Percentiles rank a stretch among this genome's conserved stretches.
Evolutionary conservation across 2,113 vertebrate species (phyloP).

Genomic region (Rhinolophus sinicus): DNA sequence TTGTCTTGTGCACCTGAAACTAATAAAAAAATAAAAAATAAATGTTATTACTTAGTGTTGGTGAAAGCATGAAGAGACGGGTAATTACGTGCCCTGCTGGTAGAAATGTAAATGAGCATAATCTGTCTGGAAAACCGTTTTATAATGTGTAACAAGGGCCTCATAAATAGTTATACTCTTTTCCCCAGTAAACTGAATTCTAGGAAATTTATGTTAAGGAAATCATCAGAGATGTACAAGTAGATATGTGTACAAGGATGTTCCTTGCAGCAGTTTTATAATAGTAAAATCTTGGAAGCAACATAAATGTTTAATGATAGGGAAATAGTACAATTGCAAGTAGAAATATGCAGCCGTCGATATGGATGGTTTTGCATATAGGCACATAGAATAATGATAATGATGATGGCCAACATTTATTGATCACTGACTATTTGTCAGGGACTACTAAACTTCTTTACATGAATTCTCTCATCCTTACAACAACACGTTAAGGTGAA

Average conservation of each 20-base stretch:
- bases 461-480: background rate
- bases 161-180: background rate
- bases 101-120: background rate
- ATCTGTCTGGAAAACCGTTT: slow-evolving; percentile 24
- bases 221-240: background rate
- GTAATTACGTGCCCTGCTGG: background rate
- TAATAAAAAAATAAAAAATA: too few species aligned
- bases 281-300: background rate
- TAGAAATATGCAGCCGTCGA: background rate
- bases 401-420: background rate
- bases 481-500: background rate
- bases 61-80: background rate
- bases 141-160: background rate
- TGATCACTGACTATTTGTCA: background rate
- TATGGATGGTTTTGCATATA: slow-evolving; percentile 2
- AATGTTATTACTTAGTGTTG: slow-evolving; percentile 9
- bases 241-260: background rate
- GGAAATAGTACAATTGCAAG: background rate
- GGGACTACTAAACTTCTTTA: background rate
- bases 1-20: too few species aligned
- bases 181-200: slow-evolving; percentile 10
- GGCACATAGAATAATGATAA: background rate
- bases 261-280: background rate
- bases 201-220: slow-evolving; percentile 30
- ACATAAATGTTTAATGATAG: background rate